Conservation (phyloP, 2,888 invertebrate genomes). For the Epinotia ramella region DNA sequence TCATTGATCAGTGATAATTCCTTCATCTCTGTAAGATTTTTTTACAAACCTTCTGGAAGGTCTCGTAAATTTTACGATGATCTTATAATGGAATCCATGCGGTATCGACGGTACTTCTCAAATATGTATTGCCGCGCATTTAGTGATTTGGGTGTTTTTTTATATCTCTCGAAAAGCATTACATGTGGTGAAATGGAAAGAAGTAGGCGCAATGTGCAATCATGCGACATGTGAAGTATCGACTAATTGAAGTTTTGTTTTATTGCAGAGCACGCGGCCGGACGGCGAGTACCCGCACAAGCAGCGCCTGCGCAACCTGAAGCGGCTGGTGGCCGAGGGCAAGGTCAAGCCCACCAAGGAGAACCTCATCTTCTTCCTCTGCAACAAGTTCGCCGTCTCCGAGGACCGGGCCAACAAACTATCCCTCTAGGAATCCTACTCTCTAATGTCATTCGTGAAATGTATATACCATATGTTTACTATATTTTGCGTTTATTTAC, state of each 20-base stretch:
- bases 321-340: slow-evolving; percentile 75
- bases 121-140: not conserved
- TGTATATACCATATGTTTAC: slow-evolving; percentile 26
- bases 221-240: not conserved
- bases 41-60: not conserved
- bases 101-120: not conserved
- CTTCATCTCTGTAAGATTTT: not conserved
- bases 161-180: not conserved
- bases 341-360: slow-evolving; percentile 80
- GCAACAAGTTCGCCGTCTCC: slow-evolving; percentile 81
- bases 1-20: not conserved
- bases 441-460: slow-evolving; percentile 32
- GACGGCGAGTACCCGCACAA: slow-evolving; percentile 86
- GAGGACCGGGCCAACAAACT: slow-evolving; percentile 71
- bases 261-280: slow-evolving; percentile 55
- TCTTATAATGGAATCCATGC: not conserved
- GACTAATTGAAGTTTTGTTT: not conserved
- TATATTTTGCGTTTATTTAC: slow-evolving; percentile 33
- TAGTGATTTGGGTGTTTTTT: not conserved
- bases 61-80: not conserved
- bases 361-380: slow-evolving; percentile 81
- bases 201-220: not conserved
- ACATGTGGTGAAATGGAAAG: not conserved
- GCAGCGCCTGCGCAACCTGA: slow-evolving; percentile 86
- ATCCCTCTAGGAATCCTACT: slow-evolving; percentile 42